These are phyloP conservation scores for Hystrix cristata DNA, from an alignment of 2,113 vertebrate species.

Conservation along the genomic window DNA sequence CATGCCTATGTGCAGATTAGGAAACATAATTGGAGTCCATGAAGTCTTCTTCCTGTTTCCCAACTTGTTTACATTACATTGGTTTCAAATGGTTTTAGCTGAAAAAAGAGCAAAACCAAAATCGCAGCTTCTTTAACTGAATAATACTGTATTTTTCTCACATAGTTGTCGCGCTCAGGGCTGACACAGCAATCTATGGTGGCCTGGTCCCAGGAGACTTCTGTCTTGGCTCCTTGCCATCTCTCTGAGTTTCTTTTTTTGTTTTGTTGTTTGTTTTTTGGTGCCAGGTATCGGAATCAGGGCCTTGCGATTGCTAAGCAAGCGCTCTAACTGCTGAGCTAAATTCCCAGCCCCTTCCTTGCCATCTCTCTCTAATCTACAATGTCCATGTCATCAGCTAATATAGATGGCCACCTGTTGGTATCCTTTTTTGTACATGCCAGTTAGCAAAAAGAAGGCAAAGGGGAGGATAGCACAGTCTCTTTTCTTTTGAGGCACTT, in stretches of 20 bases:
- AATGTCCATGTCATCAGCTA: background rate
- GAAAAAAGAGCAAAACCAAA: slow-evolving; percentile 30
- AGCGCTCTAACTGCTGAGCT: no score
- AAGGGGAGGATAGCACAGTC: background rate
- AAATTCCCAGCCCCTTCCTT: no score
- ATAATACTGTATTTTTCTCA: background rate
- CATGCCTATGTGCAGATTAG: background rate
- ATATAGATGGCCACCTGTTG: background rate
- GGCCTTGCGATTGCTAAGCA: no score
- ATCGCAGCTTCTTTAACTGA: background rate
- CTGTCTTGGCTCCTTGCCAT: background rate
- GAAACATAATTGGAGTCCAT: background rate
- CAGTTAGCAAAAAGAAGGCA: background rate
- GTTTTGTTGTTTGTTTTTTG: no score
- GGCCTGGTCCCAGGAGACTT: background rate
- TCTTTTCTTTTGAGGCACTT: background rate
- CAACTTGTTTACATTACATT: background rate
- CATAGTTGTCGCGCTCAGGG: no score
- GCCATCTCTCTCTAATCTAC: no score
- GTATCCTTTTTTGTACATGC: no score
- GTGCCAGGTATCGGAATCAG: no score
- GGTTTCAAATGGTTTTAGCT: slow-evolving; percentile 1
- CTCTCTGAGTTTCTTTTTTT: no score
- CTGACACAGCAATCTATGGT: background rate
- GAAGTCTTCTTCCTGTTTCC: background rate